Conservation (phyloP, 2,888 invertebrate species). For the Torymus texanus region DNA sequence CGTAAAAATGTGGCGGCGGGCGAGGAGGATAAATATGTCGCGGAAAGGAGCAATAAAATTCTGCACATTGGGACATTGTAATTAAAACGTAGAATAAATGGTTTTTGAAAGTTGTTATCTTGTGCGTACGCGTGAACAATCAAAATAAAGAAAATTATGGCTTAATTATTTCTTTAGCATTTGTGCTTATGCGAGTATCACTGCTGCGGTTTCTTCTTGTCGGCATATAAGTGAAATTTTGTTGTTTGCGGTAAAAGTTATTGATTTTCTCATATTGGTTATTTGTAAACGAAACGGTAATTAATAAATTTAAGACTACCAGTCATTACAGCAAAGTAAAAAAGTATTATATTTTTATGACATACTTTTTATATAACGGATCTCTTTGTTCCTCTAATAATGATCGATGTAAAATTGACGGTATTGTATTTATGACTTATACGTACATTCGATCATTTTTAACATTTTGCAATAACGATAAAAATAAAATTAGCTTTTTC, state of each 20-base stretch:
- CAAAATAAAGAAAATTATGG: constrained; percentile 6
- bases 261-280: constrained; percentile 15
- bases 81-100: constrained; percentile 14
- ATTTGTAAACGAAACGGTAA: constrained; percentile 28
- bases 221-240: constrained; percentile 15
- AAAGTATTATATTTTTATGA: constrained; percentile 19
- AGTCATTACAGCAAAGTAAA: neutral
- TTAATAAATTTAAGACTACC: neutral
- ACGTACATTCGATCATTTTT: too few relatives aligned
- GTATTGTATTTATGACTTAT: too few relatives aligned
- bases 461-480: too few relatives aligned
- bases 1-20: neutral
- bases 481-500: too few relatives aligned
- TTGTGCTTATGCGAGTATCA: neutral
- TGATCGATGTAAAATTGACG: too few relatives aligned
- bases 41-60: constrained; percentile 9
- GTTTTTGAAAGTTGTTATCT: constrained; percentile 18
- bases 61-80: neutral
- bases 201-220: neutral
- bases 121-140: neutral
- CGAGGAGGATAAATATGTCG: neutral
- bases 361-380: neutral
- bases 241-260: constrained; percentile 23
- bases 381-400: too few relatives aligned
- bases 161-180: constrained; percentile 13